Base-by-base conservation (phyloP, 2,888 invertebrate genomes). In the Microctonus aethiopoides region DNA sequence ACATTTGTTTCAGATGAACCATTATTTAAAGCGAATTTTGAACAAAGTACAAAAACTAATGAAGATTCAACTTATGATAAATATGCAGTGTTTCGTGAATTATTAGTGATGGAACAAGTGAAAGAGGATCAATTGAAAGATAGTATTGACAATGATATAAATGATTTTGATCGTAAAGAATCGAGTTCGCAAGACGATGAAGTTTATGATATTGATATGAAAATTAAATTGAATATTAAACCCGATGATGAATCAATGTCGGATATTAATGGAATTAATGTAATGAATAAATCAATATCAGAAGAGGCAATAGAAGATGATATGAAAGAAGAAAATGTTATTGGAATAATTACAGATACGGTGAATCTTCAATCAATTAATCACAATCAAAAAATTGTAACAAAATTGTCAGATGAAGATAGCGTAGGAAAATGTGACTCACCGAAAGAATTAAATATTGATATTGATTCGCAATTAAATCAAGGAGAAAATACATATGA, bases 31-130 rank as follows among this genome's bases (percentile, higher is more conserved):
- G 91, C 92, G 0, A 91, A 91, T 79, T 93, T 92, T 79, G 92
- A 91, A 52, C 90, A 91, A 52, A 83, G 83, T n/a, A 74, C 80
- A 0, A 75, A 83, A 20, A 72, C 76, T 86, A 87, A 89, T 81
- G 87, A 88, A 0, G 90, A 90, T 71, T 87, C 91, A 0, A 86
- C 90, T 0, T 93, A 92, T 80, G 96, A 96, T 83, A 91, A 94
- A 77, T 96, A 96, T 84, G 96, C 96, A 0, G 96, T 94, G 0
- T 96, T 96, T 80, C 89, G 96, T 73, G 96, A 96, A 87, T 81
- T 91, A 52, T 90, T 95, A 76, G 93, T 95, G 76, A 92, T 94
- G 79, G 94, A 93, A 83, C 80, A 79, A 61, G 71, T 72, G 51
- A 75, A 74, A 51, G 32, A 24, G 16, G 62, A 52, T 56, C 69